Base-by-base conservation (phyloP, 2,113 vertebrate genomes). In the Oriolus oriolus region DNA sequence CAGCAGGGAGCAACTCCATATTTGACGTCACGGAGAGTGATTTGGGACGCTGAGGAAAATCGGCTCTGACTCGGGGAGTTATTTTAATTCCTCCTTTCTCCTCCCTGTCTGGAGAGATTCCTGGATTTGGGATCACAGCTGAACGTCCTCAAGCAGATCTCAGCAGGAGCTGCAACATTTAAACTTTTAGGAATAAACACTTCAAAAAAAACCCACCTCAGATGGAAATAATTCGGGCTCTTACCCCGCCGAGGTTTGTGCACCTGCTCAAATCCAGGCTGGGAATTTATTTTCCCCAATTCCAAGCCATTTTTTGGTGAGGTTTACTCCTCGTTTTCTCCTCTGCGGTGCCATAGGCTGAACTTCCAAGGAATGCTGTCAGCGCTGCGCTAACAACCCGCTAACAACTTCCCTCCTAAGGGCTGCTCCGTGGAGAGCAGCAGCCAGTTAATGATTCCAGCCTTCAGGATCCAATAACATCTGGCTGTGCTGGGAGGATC, bases 11-110 rank as follows among this genome's bases (percentile, higher is more conserved):
- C 27, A 52, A 2, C 23, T 41, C 63, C 21, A 0, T 9, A 1
- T 30, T 39, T 42, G 12, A 56, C 2, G 1, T 11, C 6, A 6
- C 1, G 4, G 6, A 8, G 13, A 16, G 41, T 0, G 2, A 42
- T 66, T 45, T 45, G 78, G 68, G 73, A 37, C 28, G 23, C 2
- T 39, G 50, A 45, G 81, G 47, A 12, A 39, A 39, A 45, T 31
- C 16, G 0, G 16, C 50, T 61, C 45, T 45, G 56, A 6, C 37
- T n/a, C 7, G 12, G 5, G 2, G 37, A 47, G 12, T 24, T 78
- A 11, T 70, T 65, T 76, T 13, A 57, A 50, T 75, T 76, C 42
- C 53, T 57, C 23, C n/a, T 73, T 61, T 66, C 19, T 49, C 57
- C 49, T 37, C 65, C 31, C 50, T 8, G 7, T 3, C 35, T 10